Percentiles rank a stretch among this genome's conserved stretches.
phyloP scores from a whole-genome alignment of 2,797 vertebrate species.

The Enteromius thamalakanensis region DNA sequence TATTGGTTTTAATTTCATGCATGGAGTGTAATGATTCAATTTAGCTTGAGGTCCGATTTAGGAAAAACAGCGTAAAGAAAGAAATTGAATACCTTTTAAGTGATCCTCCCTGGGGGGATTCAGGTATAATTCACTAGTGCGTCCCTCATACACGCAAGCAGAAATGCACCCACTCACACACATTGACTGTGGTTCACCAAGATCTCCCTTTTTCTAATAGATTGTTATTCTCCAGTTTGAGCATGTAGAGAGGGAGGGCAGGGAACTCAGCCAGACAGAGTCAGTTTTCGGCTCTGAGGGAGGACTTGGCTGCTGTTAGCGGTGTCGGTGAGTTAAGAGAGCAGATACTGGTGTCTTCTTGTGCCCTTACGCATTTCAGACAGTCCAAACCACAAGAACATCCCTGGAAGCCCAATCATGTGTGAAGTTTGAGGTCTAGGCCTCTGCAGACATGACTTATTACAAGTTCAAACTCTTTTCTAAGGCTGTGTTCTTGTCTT shows the following conservation, averaged over 20 bases:
- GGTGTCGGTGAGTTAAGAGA: conserved; percentile 56
- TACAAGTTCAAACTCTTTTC: conserved; percentile 25
- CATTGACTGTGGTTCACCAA: neutral
- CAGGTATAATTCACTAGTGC: conserved; percentile 23
- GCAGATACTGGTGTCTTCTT: conserved; percentile 54
- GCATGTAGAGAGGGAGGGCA: conserved; percentile 34
- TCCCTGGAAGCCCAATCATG: conserved; percentile 52
- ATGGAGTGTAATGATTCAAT: conserved; percentile 11
- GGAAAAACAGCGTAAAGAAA: conserved; percentile 9
- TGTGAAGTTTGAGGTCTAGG: conserved; percentile 44
- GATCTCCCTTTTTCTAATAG: conserved; percentile 14
- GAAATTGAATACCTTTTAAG: conserved; percentile 37
- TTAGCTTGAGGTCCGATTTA: conserved; percentile 22
- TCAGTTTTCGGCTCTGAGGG: conserved; percentile 55
- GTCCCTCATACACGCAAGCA: conserved; percentile 25
- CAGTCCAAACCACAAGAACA: conserved; percentile 46
- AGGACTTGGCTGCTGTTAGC: conserved; percentile 44
- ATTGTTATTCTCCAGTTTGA: conserved; percentile 23
- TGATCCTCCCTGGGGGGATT: conserved; percentile 29
- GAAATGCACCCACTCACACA: conserved; percentile 13
- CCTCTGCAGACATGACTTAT: conserved; percentile 45
- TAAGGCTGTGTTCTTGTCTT: neutral
- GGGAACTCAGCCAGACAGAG: conserved; percentile 56
- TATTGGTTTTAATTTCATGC: conserved; percentile 11
- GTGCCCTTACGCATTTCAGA: conserved; percentile 51